phyloP scores from a whole-genome alignment of 2,113 vertebrate species.

The Peromyscus maniculatus region DNA sequence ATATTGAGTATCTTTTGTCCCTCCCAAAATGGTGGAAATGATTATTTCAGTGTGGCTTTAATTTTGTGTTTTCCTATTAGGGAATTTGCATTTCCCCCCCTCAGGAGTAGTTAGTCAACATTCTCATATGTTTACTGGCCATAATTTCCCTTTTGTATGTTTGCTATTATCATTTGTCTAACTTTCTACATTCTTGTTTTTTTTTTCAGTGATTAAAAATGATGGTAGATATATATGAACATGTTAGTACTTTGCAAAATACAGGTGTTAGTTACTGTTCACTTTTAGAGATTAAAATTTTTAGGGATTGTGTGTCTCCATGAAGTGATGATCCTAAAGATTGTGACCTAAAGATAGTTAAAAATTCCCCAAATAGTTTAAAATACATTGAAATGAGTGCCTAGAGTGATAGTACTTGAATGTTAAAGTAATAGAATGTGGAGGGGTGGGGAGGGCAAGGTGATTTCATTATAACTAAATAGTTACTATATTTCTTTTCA shows the following conservation, averaged over 20 bases:
- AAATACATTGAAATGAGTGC: conserved; percentile 31
- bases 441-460: neutral
- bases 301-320: neutral
- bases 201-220: neutral
- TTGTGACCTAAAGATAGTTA: conserved; percentile 57
- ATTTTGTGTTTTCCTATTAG: conserved; percentile 35
- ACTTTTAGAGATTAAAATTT: neutral
- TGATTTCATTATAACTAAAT: conserved; percentile 22
- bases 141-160: neutral
- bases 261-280: conserved; percentile 26
- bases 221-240: conserved; percentile 29
- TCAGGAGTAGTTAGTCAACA: neutral
- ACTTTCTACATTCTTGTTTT: neutral
- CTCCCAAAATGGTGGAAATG: neutral
- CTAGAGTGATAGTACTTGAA: neutral
- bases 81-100: neutral
- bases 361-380: conserved; percentile 11
- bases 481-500: neutral
- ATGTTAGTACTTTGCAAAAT: conserved; percentile 19
- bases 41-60: conserved; percentile 26
- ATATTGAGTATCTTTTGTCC: neutral
- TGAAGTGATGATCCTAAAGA: conserved; percentile 16
- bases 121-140: neutral
- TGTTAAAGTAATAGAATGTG: neutral
- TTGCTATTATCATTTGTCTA: neutral